Conservation (phyloP, 2,113 vertebrate genomes). For the Coreoperca whiteheadi region DNA sequence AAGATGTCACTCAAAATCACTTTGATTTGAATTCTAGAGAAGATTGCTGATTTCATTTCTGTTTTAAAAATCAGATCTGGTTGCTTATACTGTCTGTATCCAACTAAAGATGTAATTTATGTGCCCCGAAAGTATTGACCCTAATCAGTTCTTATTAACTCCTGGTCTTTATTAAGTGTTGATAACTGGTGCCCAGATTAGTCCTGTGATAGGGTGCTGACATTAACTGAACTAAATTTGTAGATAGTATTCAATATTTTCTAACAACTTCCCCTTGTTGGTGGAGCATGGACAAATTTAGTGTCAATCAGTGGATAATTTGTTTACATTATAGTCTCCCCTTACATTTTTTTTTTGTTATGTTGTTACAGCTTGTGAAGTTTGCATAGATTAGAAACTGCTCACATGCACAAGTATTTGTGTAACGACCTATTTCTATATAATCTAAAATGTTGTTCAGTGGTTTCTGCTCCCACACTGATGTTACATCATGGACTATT, state of each 20-base stretch:
- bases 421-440: slow-evolving; percentile 29
- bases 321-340: background rate
- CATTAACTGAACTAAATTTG: slow-evolving; percentile 3
- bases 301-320: background rate
- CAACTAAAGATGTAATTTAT: background rate
- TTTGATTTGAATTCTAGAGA: background rate
- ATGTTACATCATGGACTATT: slow-evolving; percentile 45
- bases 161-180: background rate
- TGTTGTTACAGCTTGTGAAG: background rate
- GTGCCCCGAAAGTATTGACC: background rate
- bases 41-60: background rate
- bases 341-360: background rate
- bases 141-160: slow-evolving; percentile 28
- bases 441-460: background rate
- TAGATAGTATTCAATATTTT: slow-evolving; percentile 29
- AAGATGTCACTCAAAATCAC: background rate
- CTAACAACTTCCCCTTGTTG: slow-evolving; percentile 3
- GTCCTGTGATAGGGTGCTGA: background rate
- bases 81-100: background rate
- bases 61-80: background rate
- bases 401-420: background rate
- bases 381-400: slow-evolving; percentile 7
- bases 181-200: slow-evolving; percentile 11
- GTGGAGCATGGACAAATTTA: slow-evolving; percentile 11
- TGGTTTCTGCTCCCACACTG: slow-evolving; percentile 37